Evolutionary conservation across 2,888 invertebrate species (phyloP), one percentile per base, ranked within the genome.

Genomic region (Rhingia campestris): DNA sequence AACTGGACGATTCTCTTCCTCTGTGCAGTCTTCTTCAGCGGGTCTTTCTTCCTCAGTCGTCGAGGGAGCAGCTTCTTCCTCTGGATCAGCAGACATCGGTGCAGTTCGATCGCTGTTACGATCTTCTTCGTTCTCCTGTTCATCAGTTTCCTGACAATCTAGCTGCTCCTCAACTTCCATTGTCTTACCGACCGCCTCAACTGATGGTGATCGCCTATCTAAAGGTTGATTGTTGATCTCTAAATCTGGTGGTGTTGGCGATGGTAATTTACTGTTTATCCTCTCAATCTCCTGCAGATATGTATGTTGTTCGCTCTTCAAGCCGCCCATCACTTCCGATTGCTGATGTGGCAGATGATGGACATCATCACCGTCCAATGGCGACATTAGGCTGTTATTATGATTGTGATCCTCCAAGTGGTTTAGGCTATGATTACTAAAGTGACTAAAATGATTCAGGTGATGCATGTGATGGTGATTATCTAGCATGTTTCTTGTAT

Each of bases 231-330:
- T 86, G 56, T 87, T 88, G 47, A 88, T 87, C 53, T 86, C 87
- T 33, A 87, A 67, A 82, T 88, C 88, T 4, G 88, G 87, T 22
- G 88, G 88, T 58, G 88, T 88, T 12, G 88, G 88, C 53, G 88
- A 88, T 10, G 87, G 87, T 56, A 87, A 80, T 79, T 87, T 87
- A 61, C 76, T 87, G 53, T 87, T 86, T 54, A 82, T 86, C 70
- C 86, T 76, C 47, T 87, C 87, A 37, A 87, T 86, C 81, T 87
- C 87, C 33, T 84, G 86, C 64, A 87, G 87, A 88, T 88, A 88
- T 86, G 88, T 88, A 75, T 88, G 88, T 75, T 87, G 87, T 81
- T 82, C 58, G 64, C 72, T 35, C 53, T 82, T 59, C 58, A 66
- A 45, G 58, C 84, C 84, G 2, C 84, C 84, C 84, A 84, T 80